Evolutionary conservation across 2,113 vertebrate genomes (phyloP), one percentile per base, ranked within the genome.

Genomic region (Zosterops pallidus): DNA sequence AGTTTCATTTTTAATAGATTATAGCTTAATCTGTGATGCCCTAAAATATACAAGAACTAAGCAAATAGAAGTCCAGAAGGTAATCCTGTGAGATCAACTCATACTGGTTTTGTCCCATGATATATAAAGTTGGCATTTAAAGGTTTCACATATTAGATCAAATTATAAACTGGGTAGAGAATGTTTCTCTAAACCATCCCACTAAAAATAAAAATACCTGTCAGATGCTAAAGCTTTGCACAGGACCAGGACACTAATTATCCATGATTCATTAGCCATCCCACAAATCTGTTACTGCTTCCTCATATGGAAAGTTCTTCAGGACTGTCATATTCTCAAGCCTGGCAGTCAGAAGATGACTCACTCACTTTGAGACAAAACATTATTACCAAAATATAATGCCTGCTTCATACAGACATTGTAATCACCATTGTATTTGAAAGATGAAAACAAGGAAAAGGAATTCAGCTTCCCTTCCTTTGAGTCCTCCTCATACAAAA

Each of bases 401-500:
- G 70, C 78, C 62, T 65, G 42, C 50, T 95, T 60, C 70, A 85
- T 46, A 35, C 52, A 85, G 91, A 60, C 94, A 83, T n/a, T 77
- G 85, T 83, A 80, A 77, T 93, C 90, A 74, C 88, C 64, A 95
- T 95, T 97, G 96, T 95, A 89, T 89, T 67, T 93, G 35, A 69
- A 77, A 92, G 76, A 90, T 29, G 86, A 95, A 97, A 96, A 95
- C 76, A 88, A 95, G 94, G 92, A 95, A 96, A 86, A 92, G 95
- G 94, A 95, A 97, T 97, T 94, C 71, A 83, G 72, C 55, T 90
- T 92, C 85, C 64, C 89, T 96, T 97, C 96, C 95, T 94, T 46
- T 70, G 94, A 93, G 95, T 90, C 57, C 47, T 94, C 74, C 53
- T 87, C 87, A 96, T 21, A 94, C 84, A 95, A 91, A 96, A 94